Percentiles rank a stretch among this genome's conserved stretches.
Conservation (phyloP, 2,113 vertebrate genomes). For the Corvus hawaiiensis region DNA sequence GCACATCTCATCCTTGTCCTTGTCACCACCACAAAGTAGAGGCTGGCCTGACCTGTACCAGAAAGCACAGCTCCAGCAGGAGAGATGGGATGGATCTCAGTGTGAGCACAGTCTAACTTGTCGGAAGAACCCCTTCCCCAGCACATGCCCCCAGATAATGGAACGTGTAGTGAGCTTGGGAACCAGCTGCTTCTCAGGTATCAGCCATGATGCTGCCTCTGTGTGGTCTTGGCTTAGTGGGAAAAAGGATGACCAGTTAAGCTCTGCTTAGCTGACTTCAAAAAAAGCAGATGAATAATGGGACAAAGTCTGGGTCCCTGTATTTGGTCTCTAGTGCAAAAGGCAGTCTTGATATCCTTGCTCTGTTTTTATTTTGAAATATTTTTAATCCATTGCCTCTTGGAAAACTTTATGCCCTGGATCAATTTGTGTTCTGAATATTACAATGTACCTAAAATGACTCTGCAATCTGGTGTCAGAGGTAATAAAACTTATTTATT, state of each 20-base stretch:
- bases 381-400: not conserved
- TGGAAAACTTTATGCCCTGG: not conserved
- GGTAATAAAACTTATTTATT: not conserved
- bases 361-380: not conserved
- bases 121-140: not conserved
- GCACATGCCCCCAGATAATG: not conserved
- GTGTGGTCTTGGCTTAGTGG: fast-evolving
- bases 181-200: not conserved
- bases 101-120: fast-evolving
- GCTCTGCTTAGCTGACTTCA: not conserved
- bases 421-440: not conserved
- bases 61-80: not conserved
- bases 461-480: not conserved
- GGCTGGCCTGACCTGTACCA: not conserved
- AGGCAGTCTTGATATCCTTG: not conserved
- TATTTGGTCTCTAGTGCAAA: not conserved
- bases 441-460: not conserved
- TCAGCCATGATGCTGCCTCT: not conserved
- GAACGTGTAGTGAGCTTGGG: not conserved
- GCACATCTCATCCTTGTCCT: not conserved
- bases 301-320: not conserved
- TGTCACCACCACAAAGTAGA: not conserved
- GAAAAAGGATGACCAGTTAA: not conserved
- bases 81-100: not conserved
- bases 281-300: not conserved